Evolutionary conservation across 2,888 invertebrate genomes (phyloP).

Genomic region (Desoria tigrina): DNA sequence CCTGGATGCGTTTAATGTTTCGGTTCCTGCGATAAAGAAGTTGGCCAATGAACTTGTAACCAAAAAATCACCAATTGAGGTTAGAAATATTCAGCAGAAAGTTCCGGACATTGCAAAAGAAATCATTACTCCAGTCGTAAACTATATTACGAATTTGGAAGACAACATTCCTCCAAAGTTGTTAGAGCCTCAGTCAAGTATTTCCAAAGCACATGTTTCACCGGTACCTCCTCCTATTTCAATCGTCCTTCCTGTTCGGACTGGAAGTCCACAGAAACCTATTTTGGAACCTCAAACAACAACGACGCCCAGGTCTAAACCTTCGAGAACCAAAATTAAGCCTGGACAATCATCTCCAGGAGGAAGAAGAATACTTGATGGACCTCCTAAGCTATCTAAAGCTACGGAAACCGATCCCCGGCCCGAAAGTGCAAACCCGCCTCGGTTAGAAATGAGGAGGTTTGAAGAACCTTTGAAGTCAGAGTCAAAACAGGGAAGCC

Average conservation of each 20-base stretch:
- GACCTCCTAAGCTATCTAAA: slow-evolving; percentile 32
- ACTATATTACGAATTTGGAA: too few species aligned
- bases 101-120: too few species aligned
- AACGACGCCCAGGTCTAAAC: background rate
- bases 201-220: too few species aligned
- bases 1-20: too few species aligned
- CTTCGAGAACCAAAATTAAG: background rate
- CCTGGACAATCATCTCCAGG: background rate
- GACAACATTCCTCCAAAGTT: too few species aligned
- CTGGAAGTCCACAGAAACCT: slow-evolving; percentile 8
- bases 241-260: slow-evolving; percentile 28
- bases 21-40: too few species aligned
- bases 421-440: slow-evolving; percentile 16
- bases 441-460: slow-evolving; percentile 11
- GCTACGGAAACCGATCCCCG: slow-evolving; percentile 23
- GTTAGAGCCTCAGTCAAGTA: too few species aligned
- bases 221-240: slow-evolving; percentile 32
- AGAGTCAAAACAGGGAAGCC: background rate
- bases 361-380: background rate
- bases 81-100: too few species aligned
- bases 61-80: too few species aligned
- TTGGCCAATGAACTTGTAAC: too few species aligned
- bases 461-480: background rate
- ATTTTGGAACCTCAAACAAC: slow-evolving; percentile 12
- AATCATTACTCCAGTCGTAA: too few species aligned